Evolutionary conservation across 1,140 invertebrate genomes (phyloP), one percentile per base, ranked within the genome.

Genomic region (Bombus cullumanus): DNA sequence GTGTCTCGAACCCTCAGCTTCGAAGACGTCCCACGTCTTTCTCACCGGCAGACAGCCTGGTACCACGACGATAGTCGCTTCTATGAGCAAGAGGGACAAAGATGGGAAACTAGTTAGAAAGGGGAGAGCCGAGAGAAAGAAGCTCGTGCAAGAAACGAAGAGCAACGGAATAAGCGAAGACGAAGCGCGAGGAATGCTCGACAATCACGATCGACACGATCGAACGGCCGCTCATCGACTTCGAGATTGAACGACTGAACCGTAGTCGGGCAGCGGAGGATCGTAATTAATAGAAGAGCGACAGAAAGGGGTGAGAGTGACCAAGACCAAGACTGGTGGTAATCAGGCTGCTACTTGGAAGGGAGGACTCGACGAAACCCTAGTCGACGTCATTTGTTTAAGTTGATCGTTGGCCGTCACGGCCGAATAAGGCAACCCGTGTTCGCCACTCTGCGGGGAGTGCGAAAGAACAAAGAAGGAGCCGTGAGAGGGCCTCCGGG

Each of bases 381-480:
- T 79, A 43, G 73, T 73, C 81, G 78, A 90, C 62, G 89, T 89
- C 91, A 93, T 92, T 93, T 94, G 91, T 89, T 93, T 90, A 84
- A 90, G 86, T 80, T 81, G 87, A 86, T 92, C 88, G 82, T 87
- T 90, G 81, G 74, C 84, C 88, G 84, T 86, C 88, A 73, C 89
- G 76, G 66, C 91, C 88, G 90, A 92, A 93, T 91, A 92, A 92
- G 91, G 91, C 86, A 88, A 89, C 79, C 72, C 84, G 84, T 86
- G 88, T 91, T 91, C 86, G 75, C 80, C 81, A 85, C 88, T 89
- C 87, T 47, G 88, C 87, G 87, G 87, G 86, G 91, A 90, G 92
- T 91, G 91, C 81, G 91, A 93, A 94, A 93, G 91, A 92, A 93
- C 93, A 93, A 93, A 93, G 92, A 91, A 91, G 88, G 88, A 88